Conservation (phyloP, 2,888 invertebrate species). For the Ypsolopha sequella region DNA sequence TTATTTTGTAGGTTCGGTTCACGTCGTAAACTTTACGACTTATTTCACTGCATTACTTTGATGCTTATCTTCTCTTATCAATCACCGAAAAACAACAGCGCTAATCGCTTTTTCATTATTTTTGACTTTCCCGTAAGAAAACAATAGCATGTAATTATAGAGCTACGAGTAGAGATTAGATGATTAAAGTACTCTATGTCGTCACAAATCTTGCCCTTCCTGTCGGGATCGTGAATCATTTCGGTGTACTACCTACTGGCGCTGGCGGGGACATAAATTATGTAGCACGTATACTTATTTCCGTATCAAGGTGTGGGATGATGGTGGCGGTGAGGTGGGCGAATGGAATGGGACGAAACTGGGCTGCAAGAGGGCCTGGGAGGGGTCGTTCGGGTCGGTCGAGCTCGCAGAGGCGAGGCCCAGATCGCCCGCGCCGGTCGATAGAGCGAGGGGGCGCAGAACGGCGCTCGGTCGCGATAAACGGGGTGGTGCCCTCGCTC, state of each 20-base stretch:
- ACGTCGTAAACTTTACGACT: too few species aligned
- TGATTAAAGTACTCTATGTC: too few species aligned
- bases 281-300: slow-evolving; percentile 18
- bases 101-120: too few species aligned
- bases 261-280: slow-evolving; percentile 8
- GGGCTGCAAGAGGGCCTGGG: slow-evolving; percentile 15
- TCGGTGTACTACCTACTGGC: background rate
- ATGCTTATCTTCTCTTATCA: too few species aligned
- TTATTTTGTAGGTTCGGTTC: too few species aligned
- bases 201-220: too few species aligned
- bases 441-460: slow-evolving; percentile 54
- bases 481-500: slow-evolving; percentile 61
- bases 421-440: slow-evolving; percentile 62
- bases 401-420: slow-evolving; percentile 23
- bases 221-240: background rate
- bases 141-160: too few species aligned
- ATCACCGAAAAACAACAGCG: too few species aligned
- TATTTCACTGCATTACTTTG: too few species aligned
- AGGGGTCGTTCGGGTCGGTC: slow-evolving; percentile 28
- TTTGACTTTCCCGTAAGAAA: too few species aligned
- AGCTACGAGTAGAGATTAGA: too few species aligned
- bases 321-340: slow-evolving; percentile 14
- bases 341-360: slow-evolving; percentile 16
- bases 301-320: slow-evolving; percentile 16
- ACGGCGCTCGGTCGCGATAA: slow-evolving; percentile 28